Percentiles rank a stretch among this genome's conserved stretches.
phyloP scores from a whole-genome alignment of 1,140 invertebrate species.

The Pygmarrhopalites habei region DNA sequence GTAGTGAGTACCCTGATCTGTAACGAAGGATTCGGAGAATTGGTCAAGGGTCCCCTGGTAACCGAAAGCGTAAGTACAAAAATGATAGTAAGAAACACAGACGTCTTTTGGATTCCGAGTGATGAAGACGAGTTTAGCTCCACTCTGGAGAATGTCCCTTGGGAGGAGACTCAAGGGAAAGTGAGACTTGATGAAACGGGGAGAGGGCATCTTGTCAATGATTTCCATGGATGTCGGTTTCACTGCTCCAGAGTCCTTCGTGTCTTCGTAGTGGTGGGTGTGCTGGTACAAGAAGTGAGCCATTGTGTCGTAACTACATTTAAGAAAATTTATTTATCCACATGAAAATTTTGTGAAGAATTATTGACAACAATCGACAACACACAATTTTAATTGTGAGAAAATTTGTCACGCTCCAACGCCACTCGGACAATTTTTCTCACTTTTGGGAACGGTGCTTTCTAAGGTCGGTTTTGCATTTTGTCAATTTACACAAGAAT shows the following conservation, averaged over 20 bases:
- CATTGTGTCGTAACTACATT: too few relatives aligned
- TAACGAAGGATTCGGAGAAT: conserved; percentile 34
- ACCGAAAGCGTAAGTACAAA: conserved; percentile 60
- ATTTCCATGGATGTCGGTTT: too few relatives aligned
- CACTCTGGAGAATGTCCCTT: conserved; percentile 48
- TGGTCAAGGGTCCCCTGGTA: conserved; percentile 57
- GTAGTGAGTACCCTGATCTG: conserved; percentile 12
- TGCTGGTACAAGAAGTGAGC: too few relatives aligned
- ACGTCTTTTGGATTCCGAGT: conserved; percentile 89
- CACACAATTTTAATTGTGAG: too few relatives aligned
- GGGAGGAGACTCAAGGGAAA: conserved; percentile 65
- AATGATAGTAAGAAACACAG: conserved; percentile 86
- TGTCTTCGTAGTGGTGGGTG: too few relatives aligned
- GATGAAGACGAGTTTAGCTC: conserved; percentile 66
- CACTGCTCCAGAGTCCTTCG: too few relatives aligned
- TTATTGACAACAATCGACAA: too few relatives aligned
- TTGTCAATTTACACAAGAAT: not conserved
- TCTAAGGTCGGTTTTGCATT: not conserved
- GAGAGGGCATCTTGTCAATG: too few relatives aligned
- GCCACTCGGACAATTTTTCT: too few relatives aligned
- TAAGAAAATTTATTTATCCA: too few relatives aligned
- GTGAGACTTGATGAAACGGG: conserved; percentile 76
- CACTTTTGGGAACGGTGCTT: conserved; percentile 23
- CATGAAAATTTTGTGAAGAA: too few relatives aligned
- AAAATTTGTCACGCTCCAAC: too few relatives aligned